A percentile compares a stretch with the other conserved stretches of the same genome.
Conservation (phyloP, 2,888 invertebrate genomes). For the Calameuta pallipes region DNA sequence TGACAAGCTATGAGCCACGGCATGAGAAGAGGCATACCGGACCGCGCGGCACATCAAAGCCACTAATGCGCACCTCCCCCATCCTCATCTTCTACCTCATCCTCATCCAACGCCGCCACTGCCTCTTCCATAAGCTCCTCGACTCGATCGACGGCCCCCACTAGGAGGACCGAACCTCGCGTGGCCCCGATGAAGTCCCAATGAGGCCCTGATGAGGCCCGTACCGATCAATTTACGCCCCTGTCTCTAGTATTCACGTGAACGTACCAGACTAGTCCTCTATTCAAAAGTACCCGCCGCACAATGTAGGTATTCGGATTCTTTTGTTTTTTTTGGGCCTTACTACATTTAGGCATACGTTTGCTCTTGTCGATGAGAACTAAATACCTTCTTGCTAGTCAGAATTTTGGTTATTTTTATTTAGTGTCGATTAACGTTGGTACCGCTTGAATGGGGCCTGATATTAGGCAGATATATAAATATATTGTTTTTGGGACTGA, state of each 20-base stretch:
- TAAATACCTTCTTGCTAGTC: too few relatives aligned
- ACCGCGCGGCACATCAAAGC: constrained; percentile 60
- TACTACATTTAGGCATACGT: too few relatives aligned
- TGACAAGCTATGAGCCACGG: constrained; percentile 60
- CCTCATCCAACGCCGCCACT: constrained; percentile 3
- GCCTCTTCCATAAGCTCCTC: not conserved
- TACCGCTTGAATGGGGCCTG: not conserved
- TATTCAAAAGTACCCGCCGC: not conserved
- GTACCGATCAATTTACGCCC: not conserved
- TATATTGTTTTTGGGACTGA: not conserved
- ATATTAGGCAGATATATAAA: not conserved
- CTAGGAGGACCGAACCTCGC: constrained; percentile 5
- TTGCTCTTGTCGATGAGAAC: too few relatives aligned
- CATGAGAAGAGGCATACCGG: constrained; percentile 45
- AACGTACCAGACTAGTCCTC: not conserved
- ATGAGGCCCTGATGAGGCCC: constrained; percentile 1
- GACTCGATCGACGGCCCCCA: not conserved
- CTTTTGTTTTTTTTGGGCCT: not conserved
- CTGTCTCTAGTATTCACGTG: not conserved
- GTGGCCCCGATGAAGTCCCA: constrained; percentile 11
- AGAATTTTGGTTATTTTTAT: too few relatives aligned
- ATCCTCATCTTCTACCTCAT: constrained; percentile 14
- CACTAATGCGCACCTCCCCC: constrained; percentile 44
- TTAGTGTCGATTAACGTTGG: not conserved
- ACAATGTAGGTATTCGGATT: not conserved